Percentiles rank a stretch among this genome's conserved stretches.
Evolutionary conservation across 2,113 vertebrate genomes (phyloP).

Genomic region (Panurus biarmicus): DNA sequence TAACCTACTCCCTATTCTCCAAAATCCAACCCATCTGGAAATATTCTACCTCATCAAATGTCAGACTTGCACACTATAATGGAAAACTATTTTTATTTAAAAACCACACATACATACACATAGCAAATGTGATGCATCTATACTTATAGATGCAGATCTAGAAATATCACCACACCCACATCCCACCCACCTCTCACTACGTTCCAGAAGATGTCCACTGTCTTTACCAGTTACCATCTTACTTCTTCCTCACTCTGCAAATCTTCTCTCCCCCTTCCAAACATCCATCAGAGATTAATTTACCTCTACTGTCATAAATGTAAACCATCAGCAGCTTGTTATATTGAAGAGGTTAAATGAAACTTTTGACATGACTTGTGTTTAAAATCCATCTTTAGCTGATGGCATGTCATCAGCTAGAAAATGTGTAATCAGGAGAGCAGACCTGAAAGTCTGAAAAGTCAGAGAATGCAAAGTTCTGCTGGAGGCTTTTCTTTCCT

Average conservation of each 20-base stretch:
- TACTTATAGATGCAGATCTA: slow-evolving; percentile 32
- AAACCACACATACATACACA: slow-evolving; percentile 9
- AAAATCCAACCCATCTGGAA: slow-evolving; percentile 62
- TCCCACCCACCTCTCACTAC: slow-evolving; percentile 1
- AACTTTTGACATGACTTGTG: slow-evolving; percentile 67
- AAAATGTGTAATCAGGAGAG: slow-evolving; percentile 66
- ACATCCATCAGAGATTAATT: slow-evolving; percentile 59
- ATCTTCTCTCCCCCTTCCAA: slow-evolving; percentile 29
- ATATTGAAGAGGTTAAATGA: slow-evolving; percentile 65
- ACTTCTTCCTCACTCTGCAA: neutral
- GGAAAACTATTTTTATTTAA: slow-evolving; percentile 41
- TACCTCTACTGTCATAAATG: slow-evolving; percentile 60
- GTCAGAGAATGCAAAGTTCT: slow-evolving; percentile 59
- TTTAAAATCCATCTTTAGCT: slow-evolving; percentile 67
- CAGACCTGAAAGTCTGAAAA: slow-evolving; percentile 61
- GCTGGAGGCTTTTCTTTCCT: slow-evolving; percentile 39
- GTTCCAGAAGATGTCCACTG: slow-evolving; percentile 46
- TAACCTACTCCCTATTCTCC: slow-evolving; percentile 40
- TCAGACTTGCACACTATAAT: slow-evolving; percentile 28
- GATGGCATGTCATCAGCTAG: slow-evolving; percentile 65
- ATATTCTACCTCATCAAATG: slow-evolving; percentile 63
- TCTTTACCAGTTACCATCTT: slow-evolving; percentile 21
- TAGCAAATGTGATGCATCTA: neutral
- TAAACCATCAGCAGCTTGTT: slow-evolving; percentile 65
- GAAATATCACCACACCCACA: slow-evolving; percentile 52